A percentile compares a stretch with the other conserved stretches of the same genome.
These are phyloP conservation scores for Ganaspis brasiliensis DNA, from an alignment of 2,888 invertebrate species.

Conservation along the genomic window DNA sequence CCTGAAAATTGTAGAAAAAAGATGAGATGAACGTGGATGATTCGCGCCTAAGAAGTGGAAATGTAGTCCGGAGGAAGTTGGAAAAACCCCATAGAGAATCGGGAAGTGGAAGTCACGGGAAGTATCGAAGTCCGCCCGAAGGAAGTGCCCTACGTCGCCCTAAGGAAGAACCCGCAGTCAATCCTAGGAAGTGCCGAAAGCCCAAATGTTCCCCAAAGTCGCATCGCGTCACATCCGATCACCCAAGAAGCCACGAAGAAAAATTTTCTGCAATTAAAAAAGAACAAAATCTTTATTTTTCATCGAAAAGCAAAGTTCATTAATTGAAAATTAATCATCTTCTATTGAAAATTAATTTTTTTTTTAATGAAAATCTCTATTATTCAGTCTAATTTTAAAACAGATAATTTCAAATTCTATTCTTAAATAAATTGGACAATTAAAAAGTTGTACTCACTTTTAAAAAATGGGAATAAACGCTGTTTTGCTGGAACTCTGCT, in stretches of 20 bases:
- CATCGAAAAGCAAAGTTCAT: too few species aligned
- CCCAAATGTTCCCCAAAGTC: background rate
- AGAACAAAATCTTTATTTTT: background rate
- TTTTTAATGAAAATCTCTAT: too few species aligned
- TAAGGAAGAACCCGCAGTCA: background rate
- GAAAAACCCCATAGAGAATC: background rate
- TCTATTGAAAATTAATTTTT: too few species aligned
- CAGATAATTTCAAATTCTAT: too few species aligned
- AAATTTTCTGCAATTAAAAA: conserved; percentile 18
- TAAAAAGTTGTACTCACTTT: conserved; percentile 15
- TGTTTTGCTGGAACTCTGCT: conserved; percentile 72
- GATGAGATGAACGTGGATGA: background rate
- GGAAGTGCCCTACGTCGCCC: background rate
- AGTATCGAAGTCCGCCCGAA: background rate
- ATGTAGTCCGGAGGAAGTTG: conserved; percentile 8
- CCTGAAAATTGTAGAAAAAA: background rate
- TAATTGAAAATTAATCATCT: too few species aligned
- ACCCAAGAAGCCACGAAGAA: background rate
- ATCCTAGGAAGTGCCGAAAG: background rate
- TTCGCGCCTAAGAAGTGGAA: background rate
- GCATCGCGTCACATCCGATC: conserved; percentile 2
- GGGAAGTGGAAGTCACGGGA: background rate
- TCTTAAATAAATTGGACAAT: too few species aligned
- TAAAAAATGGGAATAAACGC: conserved; percentile 43
- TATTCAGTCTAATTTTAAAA: too few species aligned